These are phyloP conservation scores for Zalophus californianus DNA, from an alignment of 2,797 vertebrate species.

Conservation along the genomic window DNA sequence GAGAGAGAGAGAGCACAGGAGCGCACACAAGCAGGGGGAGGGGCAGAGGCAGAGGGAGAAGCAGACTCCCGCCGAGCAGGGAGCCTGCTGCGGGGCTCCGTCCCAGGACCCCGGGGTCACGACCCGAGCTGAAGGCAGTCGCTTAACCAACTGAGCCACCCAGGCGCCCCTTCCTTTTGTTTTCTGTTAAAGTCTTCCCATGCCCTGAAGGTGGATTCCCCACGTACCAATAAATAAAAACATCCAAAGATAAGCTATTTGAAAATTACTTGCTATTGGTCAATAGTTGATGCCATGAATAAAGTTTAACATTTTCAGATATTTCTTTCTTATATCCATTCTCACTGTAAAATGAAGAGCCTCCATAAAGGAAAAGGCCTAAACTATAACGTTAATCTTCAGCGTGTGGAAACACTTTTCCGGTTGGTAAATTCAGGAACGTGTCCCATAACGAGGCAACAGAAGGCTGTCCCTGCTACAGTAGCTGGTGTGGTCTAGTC, in stretches of 20 bases:
- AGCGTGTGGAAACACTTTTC: neutral
- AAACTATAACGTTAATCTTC: constrained; percentile 1
- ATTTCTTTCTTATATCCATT: constrained; percentile 34
- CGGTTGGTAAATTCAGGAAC: neutral
- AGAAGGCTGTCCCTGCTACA: neutral
- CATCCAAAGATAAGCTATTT: constrained; percentile 11
- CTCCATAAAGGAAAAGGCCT: constrained; percentile 5
- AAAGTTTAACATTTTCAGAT: constrained; percentile 54
- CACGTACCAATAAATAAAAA: constrained; percentile 39
- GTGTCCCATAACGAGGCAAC: neutral
- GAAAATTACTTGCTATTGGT: constrained; percentile 15
- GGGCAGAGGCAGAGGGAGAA: neutral
- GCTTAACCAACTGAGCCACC: neutral
- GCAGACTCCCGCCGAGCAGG: neutral
- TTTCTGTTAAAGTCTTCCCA: constrained; percentile 33
- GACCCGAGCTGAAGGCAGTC: neutral
- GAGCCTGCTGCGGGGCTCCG: neutral
- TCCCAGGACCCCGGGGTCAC: neutral
- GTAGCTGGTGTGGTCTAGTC: neutral
- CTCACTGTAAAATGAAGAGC: constrained; percentile 49
- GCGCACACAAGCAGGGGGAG: neutral
- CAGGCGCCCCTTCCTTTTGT: neutral
- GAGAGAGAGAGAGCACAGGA: neutral
- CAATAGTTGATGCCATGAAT: constrained; percentile 3
- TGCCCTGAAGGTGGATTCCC: neutral